Evolutionary conservation across 2,888 invertebrate species (phyloP), one percentile per base, ranked within the genome.

Genomic region (Drosophila kuntzei): DNA sequence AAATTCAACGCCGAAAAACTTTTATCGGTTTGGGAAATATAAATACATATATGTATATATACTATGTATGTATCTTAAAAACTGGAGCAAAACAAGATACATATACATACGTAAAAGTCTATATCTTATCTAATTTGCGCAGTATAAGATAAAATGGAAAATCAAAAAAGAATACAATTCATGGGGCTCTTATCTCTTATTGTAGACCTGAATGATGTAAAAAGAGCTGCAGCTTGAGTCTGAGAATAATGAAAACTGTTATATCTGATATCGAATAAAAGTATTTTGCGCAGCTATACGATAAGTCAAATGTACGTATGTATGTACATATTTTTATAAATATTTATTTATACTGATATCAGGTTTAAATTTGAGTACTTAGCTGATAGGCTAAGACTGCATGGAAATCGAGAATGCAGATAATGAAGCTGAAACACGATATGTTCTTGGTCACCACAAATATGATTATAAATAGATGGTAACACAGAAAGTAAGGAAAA

Each of bases 71-170:
- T 29, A 14, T 20, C 34, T 25, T 64, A 14, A 57, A 70, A 70
- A 74, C 25, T 65, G 60, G 55, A 64, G 43, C 70, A 54, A 51
- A 14, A 29, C 11, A 9, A 36, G 14, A 49, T 37, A 49, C 14
- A 46, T 49, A 29, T 11, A 8, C 18, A 32, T 3, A 37, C n/a
- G 9, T 44, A 22, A 49, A 9, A 9, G 20, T 18, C 18, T 29
- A 43, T 74, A 76, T 76, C 79, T 76, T 79, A 76, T 76, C 76
- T 78, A 51, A 47, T 59, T 74, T 69, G 53, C 69, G 74, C 74
- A 76, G 67, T 46, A 6, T 36, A 20, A 60, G 78, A 75, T 78
- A 78, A 68, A 68, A 41, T 39, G 51, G 6, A n/a, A 61, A 66
- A 47, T 43, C 46, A 55, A 46, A 53, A 53, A 57, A 50, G 44